Evolutionary conservation across 2,888 invertebrate genomes (phyloP), one percentile per base, ranked within the genome.

Genomic region (Bombylius major): DNA sequence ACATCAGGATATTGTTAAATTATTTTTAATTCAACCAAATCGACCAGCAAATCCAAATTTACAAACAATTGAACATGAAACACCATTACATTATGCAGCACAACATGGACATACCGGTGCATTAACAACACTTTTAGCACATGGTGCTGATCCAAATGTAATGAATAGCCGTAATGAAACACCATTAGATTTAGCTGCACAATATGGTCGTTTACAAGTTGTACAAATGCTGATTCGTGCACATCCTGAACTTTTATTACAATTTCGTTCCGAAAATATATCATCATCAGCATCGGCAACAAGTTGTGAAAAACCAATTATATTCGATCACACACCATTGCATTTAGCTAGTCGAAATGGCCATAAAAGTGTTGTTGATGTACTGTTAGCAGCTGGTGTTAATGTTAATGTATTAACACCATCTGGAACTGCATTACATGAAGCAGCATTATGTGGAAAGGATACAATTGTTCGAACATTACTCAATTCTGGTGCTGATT

Each of bases 261-360:
- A 81, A 65, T 83, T 82, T 76, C 80, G 82, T 62, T 60, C 60
- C 4, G 65, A 58, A 13, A 45, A 45, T 45, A n/a, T 14, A 14
- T 14, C 14, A 7, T 4, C 5, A 5, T 5, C 13, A n/a, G 5
- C 44, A 44, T 5, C 5, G 6, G 12, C 5, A 12, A 12, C 5
- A 9, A 5, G n/a, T 13, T 5, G 1, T 5, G n/a, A 45, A 6
- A 14, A 46, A 11, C 13, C 47, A 14, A 46, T 36, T 34, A 11
- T 46, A 13, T 23, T 55, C 8, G 50, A 50, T 44, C 86, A 90
- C 68, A 88, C 95, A 11, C 89, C 94, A 2, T 79, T 97, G n/a
- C 96, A 96, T 73, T 79, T 93, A 62, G 96, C 96, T 59, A 89
- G 92, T 69, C 84, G 90, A 63, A 92, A 94, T 76, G 97, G 96